phyloP scores from a whole-genome alignment of 2,113 vertebrate species.

The Menidia beryllina region DNA sequence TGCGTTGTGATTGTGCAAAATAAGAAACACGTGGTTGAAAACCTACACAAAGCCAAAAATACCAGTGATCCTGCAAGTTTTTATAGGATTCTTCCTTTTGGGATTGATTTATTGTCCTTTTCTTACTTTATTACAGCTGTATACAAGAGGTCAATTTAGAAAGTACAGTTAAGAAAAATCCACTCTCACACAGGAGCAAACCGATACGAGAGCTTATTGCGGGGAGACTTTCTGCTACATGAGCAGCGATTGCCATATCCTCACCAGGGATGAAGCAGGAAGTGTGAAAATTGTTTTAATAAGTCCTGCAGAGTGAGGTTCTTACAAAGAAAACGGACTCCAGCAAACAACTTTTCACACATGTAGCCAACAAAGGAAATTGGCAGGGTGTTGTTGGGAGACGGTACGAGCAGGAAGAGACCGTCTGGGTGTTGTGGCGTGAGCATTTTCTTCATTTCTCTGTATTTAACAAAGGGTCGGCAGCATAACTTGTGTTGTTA shows the following conservation, averaged over 20 bases:
- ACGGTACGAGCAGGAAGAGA: slow-evolving; percentile 13
- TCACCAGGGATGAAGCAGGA: neutral
- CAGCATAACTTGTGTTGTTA: neutral
- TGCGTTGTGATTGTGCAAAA: too few relatives aligned
- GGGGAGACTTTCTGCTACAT: neutral
- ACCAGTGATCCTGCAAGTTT: too few relatives aligned
- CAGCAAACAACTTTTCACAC: slow-evolving; percentile 15
- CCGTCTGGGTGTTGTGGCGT: neutral
- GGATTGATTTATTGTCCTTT: too few relatives aligned
- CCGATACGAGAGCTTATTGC: neutral
- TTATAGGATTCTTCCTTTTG: too few relatives aligned
- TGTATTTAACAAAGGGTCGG: neutral
- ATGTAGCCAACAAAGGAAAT: neutral
- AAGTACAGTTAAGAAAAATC: too few relatives aligned
- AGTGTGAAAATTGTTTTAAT: slow-evolving; percentile 8
- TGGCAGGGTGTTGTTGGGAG: neutral
- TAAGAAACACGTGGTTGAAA: too few relatives aligned
- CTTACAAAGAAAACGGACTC: neutral
- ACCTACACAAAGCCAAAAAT: neutral
- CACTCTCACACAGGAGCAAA: neutral
- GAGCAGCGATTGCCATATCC: neutral
- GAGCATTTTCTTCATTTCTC: neutral
- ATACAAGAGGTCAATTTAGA: too few relatives aligned
- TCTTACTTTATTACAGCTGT: too few relatives aligned
- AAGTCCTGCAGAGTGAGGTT: neutral